Conservation (phyloP, 1,140 invertebrate species). For the Formica exsecta region DNA sequence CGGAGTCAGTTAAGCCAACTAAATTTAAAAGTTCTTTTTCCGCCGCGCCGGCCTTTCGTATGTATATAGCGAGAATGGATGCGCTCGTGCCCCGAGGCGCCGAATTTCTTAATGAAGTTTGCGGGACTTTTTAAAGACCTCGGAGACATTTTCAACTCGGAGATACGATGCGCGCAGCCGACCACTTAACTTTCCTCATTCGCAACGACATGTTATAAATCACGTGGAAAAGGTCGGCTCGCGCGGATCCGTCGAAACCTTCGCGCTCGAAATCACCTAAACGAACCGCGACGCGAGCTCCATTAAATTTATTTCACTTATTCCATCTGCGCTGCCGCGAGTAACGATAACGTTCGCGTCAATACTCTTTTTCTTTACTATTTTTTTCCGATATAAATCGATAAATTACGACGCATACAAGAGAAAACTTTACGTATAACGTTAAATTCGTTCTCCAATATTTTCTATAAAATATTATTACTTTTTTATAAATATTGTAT, state of each 20-base stretch:
- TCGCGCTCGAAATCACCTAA: slow-evolving; percentile 3
- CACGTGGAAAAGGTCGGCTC: background rate
- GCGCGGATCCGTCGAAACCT: background rate
- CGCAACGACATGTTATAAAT: slow-evolving; percentile 61
- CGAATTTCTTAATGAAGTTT: slow-evolving; percentile 67
- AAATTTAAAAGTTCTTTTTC: slow-evolving; percentile 66
- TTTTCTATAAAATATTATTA: background rate
- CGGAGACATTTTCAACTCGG: slow-evolving; percentile 51
- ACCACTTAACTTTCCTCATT: slow-evolving; percentile 64
- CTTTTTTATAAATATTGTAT: background rate
- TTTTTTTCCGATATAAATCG: background rate
- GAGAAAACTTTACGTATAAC: background rate
- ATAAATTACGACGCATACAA: background rate
- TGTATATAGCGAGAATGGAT: slow-evolving; percentile 59
- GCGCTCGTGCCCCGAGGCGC: slow-evolving; percentile 50
- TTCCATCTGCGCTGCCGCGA: background rate
- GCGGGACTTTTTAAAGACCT: slow-evolving; percentile 62
- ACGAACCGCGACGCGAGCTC: background rate
- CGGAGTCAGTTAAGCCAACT: slow-evolving; percentile 65
- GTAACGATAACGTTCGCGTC: slow-evolving; percentile 1
- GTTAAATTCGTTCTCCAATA: background rate
- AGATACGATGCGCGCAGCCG: slow-evolving; percentile 55
- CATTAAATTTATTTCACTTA: slow-evolving; percentile 35
- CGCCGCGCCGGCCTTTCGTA: slow-evolving; percentile 54
- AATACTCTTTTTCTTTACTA: slow-evolving; percentile 1